These are phyloP conservation scores for Catagonus wagneri DNA, from an alignment of 2,113 vertebrate genomes.

Conservation along the genomic window DNA sequence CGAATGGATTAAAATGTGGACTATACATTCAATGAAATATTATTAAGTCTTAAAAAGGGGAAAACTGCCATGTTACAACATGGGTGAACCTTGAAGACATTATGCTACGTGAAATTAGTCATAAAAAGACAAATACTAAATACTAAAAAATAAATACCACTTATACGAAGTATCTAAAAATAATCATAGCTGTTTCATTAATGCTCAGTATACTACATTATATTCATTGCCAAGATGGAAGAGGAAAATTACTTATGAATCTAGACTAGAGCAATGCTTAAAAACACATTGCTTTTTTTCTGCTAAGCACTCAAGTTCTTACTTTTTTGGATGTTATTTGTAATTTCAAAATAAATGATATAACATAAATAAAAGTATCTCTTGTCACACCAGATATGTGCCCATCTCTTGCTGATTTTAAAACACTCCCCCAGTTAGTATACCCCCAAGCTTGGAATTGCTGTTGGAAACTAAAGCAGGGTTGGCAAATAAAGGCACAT, in stretches of 20 bases:
- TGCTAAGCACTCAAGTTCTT: not conserved
- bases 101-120: not conserved
- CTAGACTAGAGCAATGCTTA: not conserved
- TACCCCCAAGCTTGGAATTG: not conserved
- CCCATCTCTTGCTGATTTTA: not conserved
- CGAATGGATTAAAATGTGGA: not conserved
- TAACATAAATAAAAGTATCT: not conserved
- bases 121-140: not conserved
- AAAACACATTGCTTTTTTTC: slow-evolving; percentile 1
- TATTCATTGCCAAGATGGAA: not conserved
- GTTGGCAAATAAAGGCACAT: not conserved
- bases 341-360: slow-evolving; percentile 51
- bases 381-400: not conserved
- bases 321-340: not conserved
- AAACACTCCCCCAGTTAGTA: not conserved
- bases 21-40: not conserved
- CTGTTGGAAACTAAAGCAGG: not conserved
- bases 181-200: not conserved
- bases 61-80: not conserved
- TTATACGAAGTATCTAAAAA: not conserved
- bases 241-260: not conserved
- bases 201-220: not conserved
- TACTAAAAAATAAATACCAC: too few species aligned
- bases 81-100: not conserved
- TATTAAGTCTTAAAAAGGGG: not conserved